Evolutionary conservation across 2,113 vertebrate genomes (phyloP).

Genomic region (Xenopus borealis): DNA sequence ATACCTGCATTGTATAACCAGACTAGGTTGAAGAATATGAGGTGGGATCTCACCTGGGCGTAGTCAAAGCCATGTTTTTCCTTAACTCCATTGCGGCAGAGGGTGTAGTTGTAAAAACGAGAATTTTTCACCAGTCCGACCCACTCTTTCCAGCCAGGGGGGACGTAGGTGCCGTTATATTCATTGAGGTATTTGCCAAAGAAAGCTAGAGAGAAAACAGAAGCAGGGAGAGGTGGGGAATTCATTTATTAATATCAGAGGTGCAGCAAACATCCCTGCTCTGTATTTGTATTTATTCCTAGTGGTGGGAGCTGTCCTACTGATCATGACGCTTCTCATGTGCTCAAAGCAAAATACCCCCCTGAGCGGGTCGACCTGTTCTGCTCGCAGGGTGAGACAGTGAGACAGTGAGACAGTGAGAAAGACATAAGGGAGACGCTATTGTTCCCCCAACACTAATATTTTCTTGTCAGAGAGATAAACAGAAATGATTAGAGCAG

Average conservation of each 20-base stretch:
- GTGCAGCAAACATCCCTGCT: too few relatives aligned
- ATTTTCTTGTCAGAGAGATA: background rate
- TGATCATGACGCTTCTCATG: too few relatives aligned
- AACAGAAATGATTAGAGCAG: background rate
- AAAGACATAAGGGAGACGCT: background rate
- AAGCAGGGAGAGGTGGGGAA: constrained; percentile 16
- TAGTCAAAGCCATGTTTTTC: constrained; percentile 90
- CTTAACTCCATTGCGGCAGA: constrained; percentile 86
- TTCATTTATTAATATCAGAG: too few relatives aligned
- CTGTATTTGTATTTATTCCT: too few relatives aligned
- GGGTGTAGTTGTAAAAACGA: constrained; percentile 95
- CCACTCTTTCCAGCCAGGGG: constrained; percentile 96
- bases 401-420: too few relatives aligned
- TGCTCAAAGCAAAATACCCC: too few relatives aligned
- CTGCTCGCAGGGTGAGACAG: too few relatives aligned
- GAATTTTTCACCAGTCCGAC: constrained; percentile 95
- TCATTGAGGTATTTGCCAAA: constrained; percentile 97
- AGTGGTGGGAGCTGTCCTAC: too few relatives aligned
- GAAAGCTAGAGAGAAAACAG: constrained; percentile 71
- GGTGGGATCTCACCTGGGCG: constrained; percentile 71
- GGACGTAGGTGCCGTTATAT: constrained; percentile 94
- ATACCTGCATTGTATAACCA: too few relatives aligned
- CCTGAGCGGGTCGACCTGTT: too few relatives aligned
- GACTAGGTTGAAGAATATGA: background rate
- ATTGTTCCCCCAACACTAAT: background rate